Percentiles rank a stretch among this genome's conserved stretches.
These are phyloP conservation scores for Anthopleura sola DNA, from an alignment of 64 coral and sea anemone genomes.

Conservation along the genomic window DNA sequence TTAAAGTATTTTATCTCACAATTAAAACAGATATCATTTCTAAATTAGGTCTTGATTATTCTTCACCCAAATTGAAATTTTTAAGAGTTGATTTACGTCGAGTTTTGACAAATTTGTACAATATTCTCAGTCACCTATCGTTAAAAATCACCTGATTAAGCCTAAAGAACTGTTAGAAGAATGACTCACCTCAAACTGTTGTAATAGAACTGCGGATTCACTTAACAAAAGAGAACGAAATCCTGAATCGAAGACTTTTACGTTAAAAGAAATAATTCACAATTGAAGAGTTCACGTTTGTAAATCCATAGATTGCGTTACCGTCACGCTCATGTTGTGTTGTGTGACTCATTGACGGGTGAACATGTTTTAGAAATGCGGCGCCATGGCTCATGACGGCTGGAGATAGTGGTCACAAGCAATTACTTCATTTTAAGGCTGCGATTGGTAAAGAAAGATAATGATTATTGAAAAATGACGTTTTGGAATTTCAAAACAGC, in stretches of 20 bases:
- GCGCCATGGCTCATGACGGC: background rate
- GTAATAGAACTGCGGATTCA: background rate
- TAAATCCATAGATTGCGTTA: background rate
- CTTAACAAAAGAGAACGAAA: background rate
- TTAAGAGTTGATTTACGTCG: background rate
- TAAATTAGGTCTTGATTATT: background rate
- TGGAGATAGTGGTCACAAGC: background rate
- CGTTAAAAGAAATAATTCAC: background rate
- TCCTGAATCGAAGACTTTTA: background rate
- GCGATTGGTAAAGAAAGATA: background rate
- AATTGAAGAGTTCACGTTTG: background rate
- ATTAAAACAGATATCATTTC: background rate
- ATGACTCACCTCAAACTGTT: background rate
- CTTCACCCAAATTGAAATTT: background rate
- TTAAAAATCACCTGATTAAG: background rate
- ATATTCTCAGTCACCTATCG: background rate
- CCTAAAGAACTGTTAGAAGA: background rate
- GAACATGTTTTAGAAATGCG: background rate
- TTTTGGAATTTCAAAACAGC: background rate
- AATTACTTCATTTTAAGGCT: background rate
- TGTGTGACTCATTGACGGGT: conserved; percentile 7
- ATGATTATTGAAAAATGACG: background rate
- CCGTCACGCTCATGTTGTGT: background rate
- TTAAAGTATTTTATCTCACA: background rate
- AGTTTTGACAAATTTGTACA: background rate